Evolutionary conservation across 2,797 vertebrate species (phyloP), one percentile per base, ranked within the genome.

Genomic region (Liasis olivaceus): DNA sequence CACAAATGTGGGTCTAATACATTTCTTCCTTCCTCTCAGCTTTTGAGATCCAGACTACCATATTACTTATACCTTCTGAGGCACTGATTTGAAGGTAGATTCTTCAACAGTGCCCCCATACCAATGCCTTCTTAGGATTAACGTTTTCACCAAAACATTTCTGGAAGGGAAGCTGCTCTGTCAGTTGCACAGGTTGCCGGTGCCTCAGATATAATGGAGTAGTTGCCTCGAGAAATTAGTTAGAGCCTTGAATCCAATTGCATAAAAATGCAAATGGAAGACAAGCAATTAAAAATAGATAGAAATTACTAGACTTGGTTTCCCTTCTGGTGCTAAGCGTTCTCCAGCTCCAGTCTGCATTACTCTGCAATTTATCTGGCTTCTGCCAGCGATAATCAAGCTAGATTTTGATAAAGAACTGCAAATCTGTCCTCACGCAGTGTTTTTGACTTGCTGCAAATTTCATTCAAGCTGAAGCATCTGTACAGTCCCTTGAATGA

Each of bases 401-500:
- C 96, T 93, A 96, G 98, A 98, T 98, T 98, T 97, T 98, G 98
- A 98, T 98, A 96, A 97, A 98, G 97, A 97, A 96, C 97, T 91
- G 95, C 96, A 95, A 96, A 97, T 96, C 97, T 97, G 97, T 97
- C 96, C 97, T 96, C 97, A 96, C 6, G 24, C 94, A 93, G 97
- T 95, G 95, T 81, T 95, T 13, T 93, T 89, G 95, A 97, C 96
- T 97, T 94, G 95, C 97, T 0, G 89, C 96, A 96, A 97, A 96
- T 97, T 98, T 98, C 96, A 96, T 97, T 98, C 97, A 96, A 95
- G 97, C 98, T 96, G 97, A 97, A 97, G 96, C 91, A 26, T 95
- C 97, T 97, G 97, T 97, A 97, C 97, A 96, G 98, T 98, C 97
- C 97, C 97, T 97, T 97, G 98, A 98, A 98, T 98, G 98, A 98